A percentile compares a stretch with the other conserved stretches of the same genome.
These are phyloP conservation scores for Thryonomys swinderianus DNA, from an alignment of 2,113 vertebrate genomes.

Conservation along the genomic window DNA sequence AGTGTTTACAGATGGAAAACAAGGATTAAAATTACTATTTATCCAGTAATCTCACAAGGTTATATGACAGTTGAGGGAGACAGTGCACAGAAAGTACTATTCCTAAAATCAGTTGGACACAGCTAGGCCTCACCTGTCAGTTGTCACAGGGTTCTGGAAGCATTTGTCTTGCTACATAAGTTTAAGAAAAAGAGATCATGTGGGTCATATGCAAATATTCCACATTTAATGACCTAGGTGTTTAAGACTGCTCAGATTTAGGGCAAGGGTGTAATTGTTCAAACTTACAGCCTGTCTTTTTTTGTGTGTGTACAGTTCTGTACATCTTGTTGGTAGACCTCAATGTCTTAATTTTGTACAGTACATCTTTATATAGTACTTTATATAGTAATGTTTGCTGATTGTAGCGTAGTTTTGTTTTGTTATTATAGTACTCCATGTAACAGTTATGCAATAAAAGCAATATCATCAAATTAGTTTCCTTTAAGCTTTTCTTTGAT, in stretches of 20 bases:
- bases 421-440: background rate
- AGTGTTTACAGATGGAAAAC: background rate
- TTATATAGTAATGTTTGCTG: background rate
- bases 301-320: background rate
- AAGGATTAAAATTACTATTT: background rate
- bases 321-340: background rate
- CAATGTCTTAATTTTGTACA: background rate
- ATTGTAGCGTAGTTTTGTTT: background rate
- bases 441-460: background rate
- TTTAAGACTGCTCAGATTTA: background rate
- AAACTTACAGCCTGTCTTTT: background rate
- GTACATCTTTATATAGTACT: background rate
- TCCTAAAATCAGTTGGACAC: background rate
- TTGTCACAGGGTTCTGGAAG: background rate
- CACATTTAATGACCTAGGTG: background rate
- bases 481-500: background rate
- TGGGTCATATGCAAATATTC: background rate
- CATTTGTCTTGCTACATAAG: background rate
- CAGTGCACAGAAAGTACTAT: background rate
- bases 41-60: background rate
- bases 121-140: background rate
- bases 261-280: background rate
- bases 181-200: background rate
- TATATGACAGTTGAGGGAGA: background rate
- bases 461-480: background rate